Percentiles rank a stretch among this genome's conserved stretches.
Conservation (phyloP, 2,888 invertebrate genomes). For the Chelonus formosanus region DNA sequence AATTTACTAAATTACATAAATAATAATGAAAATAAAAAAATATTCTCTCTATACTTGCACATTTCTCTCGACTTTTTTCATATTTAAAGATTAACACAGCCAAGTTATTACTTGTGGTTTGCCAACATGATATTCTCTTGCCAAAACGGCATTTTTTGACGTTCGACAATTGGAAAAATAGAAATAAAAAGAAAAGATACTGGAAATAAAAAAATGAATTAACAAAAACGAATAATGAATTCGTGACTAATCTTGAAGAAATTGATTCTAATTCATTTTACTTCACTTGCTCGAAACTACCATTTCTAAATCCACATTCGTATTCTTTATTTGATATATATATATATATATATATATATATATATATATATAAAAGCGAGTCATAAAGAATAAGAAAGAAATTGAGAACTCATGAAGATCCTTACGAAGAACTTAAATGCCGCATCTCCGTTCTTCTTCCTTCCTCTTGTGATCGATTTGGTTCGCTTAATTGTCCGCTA, state of each 20-base stretch:
- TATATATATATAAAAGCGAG: too few species aligned
- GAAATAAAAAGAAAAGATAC: background rate
- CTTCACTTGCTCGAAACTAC: too few species aligned
- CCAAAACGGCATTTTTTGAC: slow-evolving; percentile 23
- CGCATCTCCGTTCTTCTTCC: slow-evolving; percentile 7
- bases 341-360: too few species aligned
- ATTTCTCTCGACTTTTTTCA: background rate
- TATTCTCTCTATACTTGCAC: background rate
- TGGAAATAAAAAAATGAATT: background rate
- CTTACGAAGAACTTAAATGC: slow-evolving; percentile 3
- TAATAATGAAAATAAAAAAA: background rate
- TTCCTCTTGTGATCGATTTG: slow-evolving; percentile 47
- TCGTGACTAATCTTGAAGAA: too few species aligned
- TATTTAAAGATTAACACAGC: slow-evolving; percentile 23
- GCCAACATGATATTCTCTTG: slow-evolving; percentile 27
- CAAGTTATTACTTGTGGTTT: slow-evolving; percentile 26
- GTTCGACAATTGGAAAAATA: slow-evolving; percentile 1
- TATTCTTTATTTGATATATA: too few species aligned
- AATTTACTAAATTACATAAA: too few species aligned
- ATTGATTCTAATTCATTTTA: too few species aligned
- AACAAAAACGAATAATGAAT: background rate
- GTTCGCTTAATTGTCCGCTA: slow-evolving; percentile 51
- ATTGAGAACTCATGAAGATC: background rate
- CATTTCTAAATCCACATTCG: too few species aligned
- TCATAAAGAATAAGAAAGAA: too few species aligned